Base-by-base conservation (phyloP, 2,888 invertebrate species). In the Andrena marginata region DNA sequence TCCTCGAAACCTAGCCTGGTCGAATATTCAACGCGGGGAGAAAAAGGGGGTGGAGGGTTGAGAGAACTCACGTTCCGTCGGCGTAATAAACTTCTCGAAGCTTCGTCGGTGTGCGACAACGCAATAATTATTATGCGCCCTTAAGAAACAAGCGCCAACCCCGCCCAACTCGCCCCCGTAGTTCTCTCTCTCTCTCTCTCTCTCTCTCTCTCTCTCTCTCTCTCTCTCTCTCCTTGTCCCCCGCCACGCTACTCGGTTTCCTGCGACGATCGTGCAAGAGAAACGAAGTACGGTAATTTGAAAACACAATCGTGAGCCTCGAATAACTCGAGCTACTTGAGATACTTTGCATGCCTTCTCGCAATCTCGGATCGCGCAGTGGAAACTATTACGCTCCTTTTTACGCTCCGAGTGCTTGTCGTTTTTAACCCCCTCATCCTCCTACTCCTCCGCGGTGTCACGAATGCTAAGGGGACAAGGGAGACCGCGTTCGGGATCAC, bases 61-160 rank as follows among this genome's bases (percentile, higher is more conserved):
- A 54, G 23, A 54, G 54, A 54, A 23, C 54, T 54, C 65, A 60
- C 65, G 29, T 75, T 68, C 72, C 62, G 10, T 23, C 49, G 51
- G 62, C 75, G 65, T 60, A 79, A 81, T 83, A 79, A 87, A 79
- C 84, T 84, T 73, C 62, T 56, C 35, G 33, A 69, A 60, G 74
- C 51, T 69, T 48, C 7, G 23, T 26, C 31, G 23, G 70, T 31
- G 69, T 51, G 64, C 77, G 62, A 77, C 79, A 51, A 69, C 81
- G 23, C 81, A 65, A 84, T 84, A 87, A 87, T 87, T 87, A 85
- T 87, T 87, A 85, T 76, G 75, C 81, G 76, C 77, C 77, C 77
- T 81, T 81, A 85, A 84, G 87, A 85, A 87, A 83, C 87, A 85
- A 70, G 68, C 68, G 77, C 72, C 16, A 23, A 1, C 23, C 8